Evolutionary conservation across 2,797 vertebrate genomes (phyloP).

Genomic region (Falco rusticolus): DNA sequence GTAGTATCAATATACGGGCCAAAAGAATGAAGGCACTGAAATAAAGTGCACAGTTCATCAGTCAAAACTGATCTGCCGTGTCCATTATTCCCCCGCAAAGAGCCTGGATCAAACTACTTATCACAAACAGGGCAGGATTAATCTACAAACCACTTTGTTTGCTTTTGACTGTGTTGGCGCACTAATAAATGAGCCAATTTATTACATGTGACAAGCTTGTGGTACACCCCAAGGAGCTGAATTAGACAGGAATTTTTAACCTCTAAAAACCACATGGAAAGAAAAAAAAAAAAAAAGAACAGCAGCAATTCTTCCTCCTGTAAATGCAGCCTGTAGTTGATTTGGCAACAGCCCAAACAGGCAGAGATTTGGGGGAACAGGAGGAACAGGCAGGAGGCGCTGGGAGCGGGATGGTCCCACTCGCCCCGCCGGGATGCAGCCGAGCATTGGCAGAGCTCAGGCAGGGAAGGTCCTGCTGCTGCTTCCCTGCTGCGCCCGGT

Average conservation of each 20-base stretch:
- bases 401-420: fast-evolving
- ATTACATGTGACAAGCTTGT: conserved; percentile 67
- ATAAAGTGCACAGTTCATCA: not conserved
- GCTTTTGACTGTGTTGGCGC: conserved; percentile 25
- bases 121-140: conserved; percentile 46
- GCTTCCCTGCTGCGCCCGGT: fast-evolving
- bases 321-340: not conserved
- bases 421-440: fast-evolving
- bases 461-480: not conserved
- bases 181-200: conserved; percentile 68
- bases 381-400: not conserved
- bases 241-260: conserved; percentile 54
- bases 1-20: not conserved
- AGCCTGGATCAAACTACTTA: conserved; percentile 55
- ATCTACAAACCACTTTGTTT: conserved; percentile 59
- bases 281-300: not conserved
- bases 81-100: conserved; percentile 29
- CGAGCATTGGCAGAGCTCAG: fast-evolving
- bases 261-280: conserved; percentile 21
- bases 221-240: conserved; percentile 63
- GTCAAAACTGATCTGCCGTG: conserved; percentile 17
- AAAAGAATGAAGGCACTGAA: not conserved
- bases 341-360: conserved; percentile 6
- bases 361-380: not conserved
- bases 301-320: not conserved